A percentile compares a stretch with the other conserved stretches of the same genome.
These are phyloP conservation scores for Myopa tessellatipennis DNA, from an alignment of 2,888 invertebrate species.

Conservation along the genomic window DNA sequence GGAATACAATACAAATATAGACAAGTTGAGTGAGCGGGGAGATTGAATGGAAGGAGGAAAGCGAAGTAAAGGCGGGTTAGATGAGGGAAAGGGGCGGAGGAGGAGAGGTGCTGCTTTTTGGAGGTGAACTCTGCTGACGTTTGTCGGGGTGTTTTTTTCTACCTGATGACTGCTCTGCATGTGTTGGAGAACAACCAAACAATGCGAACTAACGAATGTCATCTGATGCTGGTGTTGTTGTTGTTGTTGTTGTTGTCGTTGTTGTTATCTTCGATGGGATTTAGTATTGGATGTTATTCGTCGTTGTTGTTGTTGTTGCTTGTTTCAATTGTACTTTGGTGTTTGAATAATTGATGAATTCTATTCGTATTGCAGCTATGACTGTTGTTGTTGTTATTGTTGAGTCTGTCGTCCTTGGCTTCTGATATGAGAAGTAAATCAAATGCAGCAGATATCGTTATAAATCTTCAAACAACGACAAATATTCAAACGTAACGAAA, in stretches of 20 bases:
- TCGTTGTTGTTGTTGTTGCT: background rate
- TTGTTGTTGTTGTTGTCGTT: constrained; percentile 15
- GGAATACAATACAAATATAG: background rate
- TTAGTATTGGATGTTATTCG: background rate
- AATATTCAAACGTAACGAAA: constrained; percentile 28
- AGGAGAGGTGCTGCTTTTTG: too few species aligned
- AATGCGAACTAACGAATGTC: background rate
- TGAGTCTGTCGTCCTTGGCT: background rate
- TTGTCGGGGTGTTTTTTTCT: background rate
- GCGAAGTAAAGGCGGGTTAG: too few species aligned
- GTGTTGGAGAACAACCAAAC: background rate
- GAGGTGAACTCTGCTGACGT: too few species aligned
- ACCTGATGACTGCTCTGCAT: background rate
- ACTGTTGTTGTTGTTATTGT: background rate
- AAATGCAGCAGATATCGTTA: constrained; percentile 29
- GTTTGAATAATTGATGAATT: too few species aligned
- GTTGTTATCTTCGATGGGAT: background rate
- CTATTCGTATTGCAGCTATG: background rate
- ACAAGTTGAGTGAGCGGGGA: background rate
- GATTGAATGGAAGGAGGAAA: background rate
- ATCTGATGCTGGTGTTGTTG: background rate
- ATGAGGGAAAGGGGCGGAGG: too few species aligned
- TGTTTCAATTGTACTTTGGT: background rate
- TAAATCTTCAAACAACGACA: constrained; percentile 17
- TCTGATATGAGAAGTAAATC: constrained; percentile 13